These are phyloP conservation scores for Halichoeres trimaculatus DNA, from an alignment of 2,113 vertebrate genomes.

Conservation along the genomic window DNA sequence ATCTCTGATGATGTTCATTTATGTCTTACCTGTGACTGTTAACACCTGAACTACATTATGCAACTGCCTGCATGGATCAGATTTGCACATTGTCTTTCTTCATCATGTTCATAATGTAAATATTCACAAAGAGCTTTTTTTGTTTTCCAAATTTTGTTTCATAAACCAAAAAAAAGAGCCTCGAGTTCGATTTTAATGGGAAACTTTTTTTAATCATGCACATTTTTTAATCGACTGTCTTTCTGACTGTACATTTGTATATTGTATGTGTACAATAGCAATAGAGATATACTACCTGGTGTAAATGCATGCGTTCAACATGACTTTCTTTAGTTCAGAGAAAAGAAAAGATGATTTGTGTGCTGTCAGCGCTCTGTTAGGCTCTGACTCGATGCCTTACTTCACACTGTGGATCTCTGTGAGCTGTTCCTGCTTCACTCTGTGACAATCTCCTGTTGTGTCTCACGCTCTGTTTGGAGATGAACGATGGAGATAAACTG, in stretches of 20 bases:
- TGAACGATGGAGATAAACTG: constrained; percentile 49
- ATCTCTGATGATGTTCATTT: too few species aligned
- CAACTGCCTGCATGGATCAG: constrained; percentile 69
- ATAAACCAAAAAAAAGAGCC: constrained; percentile 65
- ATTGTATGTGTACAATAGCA: constrained; percentile 72
- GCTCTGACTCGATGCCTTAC: constrained; percentile 64
- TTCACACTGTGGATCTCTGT: constrained; percentile 70
- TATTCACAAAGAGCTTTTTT: constrained; percentile 45
- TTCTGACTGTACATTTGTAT: constrained; percentile 66
- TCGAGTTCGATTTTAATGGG: constrained; percentile 62
- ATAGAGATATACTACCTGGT: constrained; percentile 70
- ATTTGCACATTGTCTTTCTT: constrained; percentile 77
- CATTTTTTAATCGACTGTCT: constrained; percentile 68
- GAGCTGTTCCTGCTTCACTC: too few species aligned
- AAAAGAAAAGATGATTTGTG: constrained; percentile 35
- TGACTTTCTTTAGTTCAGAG: constrained; percentile 45
- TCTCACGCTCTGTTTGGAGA: neutral
- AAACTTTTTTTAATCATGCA: constrained; percentile 65
- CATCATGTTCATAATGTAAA: constrained; percentile 68
- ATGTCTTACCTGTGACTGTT: neutral
- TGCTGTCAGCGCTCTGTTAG: too few species aligned
- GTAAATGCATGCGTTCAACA: constrained; percentile 78
- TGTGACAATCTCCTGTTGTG: too few species aligned
- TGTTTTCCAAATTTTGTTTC: constrained; percentile 46
- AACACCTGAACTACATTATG: constrained; percentile 66